Evolutionary conservation across 2,797 vertebrate genomes (phyloP), one percentile per base, ranked within the genome.

Genomic region (Thalassophryne amazonica): DNA sequence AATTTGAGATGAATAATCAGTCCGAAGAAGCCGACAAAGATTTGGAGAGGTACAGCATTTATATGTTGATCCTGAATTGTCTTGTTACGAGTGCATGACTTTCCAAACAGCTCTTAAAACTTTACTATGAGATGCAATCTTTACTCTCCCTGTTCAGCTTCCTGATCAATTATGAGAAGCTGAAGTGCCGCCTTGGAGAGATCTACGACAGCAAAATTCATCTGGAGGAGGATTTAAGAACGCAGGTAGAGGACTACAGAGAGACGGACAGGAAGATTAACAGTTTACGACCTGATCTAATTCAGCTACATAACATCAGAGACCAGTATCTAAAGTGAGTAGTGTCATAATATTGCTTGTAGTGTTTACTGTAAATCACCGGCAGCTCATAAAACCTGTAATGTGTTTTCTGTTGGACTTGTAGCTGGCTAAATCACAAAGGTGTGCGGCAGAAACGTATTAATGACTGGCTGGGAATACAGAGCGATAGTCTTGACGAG

Each of bases 201-300:
- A 98, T 99, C 81, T 95, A 98, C 32, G 95, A 99, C 72, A 98
- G 97, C 68, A 99, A 98, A 88, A 90, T 96, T 74, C 93, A 95
- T 63, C 89, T 99, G 72, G 96, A 99, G 78, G 94, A 98, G 73
- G 97, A 99, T 87, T 88, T 99, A 85, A 96, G 93, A 79, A 97
- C 93, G 7, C 97, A 99, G 89, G 95, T 97, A 61, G 90, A 96
- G 85, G 95, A 99, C 89, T 98, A 98, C 88, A 89, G 97, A 48
- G 96, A 99, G 87, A 97, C 93, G 0, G 97, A 99, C 90, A 94
- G 97, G 84, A 98, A 94, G 89, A 99, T 99, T 88, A 99, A 96
- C 80, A 97, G 93, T 75, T 91, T 99, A 88, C 94, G 97, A 69
- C 97, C 97, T 19, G 96, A 99, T 83, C 91, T 99, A 65, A 95